A percentile compares a stretch with the other conserved stretches of the same genome.
Conservation (phyloP, 1,140 invertebrate species). For the Trialeurodes vaporariorum region DNA sequence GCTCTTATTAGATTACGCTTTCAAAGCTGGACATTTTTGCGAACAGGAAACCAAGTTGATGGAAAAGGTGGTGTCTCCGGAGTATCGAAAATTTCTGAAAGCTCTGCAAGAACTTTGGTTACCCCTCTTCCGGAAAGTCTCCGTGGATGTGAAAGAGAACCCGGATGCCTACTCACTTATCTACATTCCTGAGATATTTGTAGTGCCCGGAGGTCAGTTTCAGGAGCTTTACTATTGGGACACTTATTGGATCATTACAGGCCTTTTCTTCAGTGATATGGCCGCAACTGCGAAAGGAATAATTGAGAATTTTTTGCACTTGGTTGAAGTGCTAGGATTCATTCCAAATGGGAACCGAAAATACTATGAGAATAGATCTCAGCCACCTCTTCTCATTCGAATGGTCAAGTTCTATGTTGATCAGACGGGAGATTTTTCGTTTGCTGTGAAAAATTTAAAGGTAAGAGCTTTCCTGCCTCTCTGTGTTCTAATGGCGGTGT, state of each 20-base stretch:
- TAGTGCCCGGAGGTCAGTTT: conserved; percentile 79
- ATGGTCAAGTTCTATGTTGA: conserved; percentile 63
- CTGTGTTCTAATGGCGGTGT: too few relatives aligned
- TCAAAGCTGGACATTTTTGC: background rate
- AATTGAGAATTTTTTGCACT: conserved; percentile 57
- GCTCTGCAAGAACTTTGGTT: conserved; percentile 47
- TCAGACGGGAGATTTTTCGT: conserved; percentile 49
- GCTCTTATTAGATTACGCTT: too few relatives aligned
- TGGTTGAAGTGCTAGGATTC: conserved; percentile 53
- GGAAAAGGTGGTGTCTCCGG: background rate
- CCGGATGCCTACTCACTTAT: conserved; percentile 52
- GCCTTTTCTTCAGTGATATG: conserved; percentile 64
- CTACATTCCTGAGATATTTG: conserved; percentile 36
- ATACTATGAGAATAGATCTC: conserved; percentile 64
- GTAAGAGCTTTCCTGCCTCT: too few relatives aligned
- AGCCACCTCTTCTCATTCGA: conserved; percentile 65
- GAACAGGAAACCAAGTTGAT: background rate
- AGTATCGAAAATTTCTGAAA: background rate
- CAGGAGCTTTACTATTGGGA: conserved; percentile 78
- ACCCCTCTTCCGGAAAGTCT: conserved; percentile 52
- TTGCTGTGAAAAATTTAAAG: conserved; percentile 44
- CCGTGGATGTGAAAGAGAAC: conserved; percentile 44
- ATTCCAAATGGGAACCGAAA: conserved; percentile 65
- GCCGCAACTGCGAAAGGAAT: conserved; percentile 55
- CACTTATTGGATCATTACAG: conserved; percentile 73